phyloP scores from a whole-genome alignment of 2,797 vertebrate species.

The Babyrousa celebensis region DNA sequence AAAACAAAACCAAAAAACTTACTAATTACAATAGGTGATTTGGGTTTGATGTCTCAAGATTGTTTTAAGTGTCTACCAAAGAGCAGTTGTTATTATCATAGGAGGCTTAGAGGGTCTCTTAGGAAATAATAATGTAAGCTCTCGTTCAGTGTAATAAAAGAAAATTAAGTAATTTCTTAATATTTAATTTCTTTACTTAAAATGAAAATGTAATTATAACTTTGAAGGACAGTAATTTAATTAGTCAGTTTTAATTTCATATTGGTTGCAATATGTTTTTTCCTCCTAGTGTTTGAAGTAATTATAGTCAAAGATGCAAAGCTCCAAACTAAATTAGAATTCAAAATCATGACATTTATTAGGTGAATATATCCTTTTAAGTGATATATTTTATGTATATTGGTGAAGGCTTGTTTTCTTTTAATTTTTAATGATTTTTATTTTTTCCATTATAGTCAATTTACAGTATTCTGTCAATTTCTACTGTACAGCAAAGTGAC shows the following conservation, averaged over 20 bases:
- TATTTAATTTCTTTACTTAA: constrained; percentile 76
- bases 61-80: constrained; percentile 58
- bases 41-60: constrained; percentile 38
- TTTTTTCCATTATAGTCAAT: no score
- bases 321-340: constrained; percentile 32
- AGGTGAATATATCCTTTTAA: not conserved
- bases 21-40: constrained; percentile 49
- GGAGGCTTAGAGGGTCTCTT: constrained; percentile 51
- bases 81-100: constrained; percentile 19
- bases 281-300: constrained; percentile 50
- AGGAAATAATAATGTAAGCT: constrained; percentile 79
- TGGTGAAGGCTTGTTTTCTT: not conserved
- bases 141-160: constrained; percentile 62
- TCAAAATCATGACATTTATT: not conserved
- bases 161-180: constrained; percentile 82
- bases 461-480: no score
- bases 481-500: no score
- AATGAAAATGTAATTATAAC: constrained; percentile 72
- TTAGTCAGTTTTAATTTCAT: constrained; percentile 67
- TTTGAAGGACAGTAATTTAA: constrained; percentile 74
- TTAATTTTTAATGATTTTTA: not conserved
- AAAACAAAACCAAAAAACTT: not conserved
- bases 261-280: not conserved
- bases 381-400: not conserved
- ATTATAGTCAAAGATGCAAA: constrained; percentile 55